A percentile compares a stretch with the other conserved stretches of the same genome.
Evolutionary conservation across 2,888 invertebrate species (phyloP).

Genomic region (Luffia ferchaultella): DNA sequence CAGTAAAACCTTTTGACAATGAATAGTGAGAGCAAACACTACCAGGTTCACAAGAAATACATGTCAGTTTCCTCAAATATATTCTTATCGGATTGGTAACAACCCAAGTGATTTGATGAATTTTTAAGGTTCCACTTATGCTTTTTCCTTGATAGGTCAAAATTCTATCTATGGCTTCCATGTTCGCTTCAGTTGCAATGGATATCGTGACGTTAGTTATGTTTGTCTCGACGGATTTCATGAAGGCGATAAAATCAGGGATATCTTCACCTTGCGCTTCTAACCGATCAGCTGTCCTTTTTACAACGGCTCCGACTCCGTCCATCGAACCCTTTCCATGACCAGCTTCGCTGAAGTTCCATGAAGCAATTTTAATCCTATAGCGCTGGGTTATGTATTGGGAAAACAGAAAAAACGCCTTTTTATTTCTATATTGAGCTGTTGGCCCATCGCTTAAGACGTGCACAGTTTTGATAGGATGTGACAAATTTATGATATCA

Average conservation of each 20-base stretch:
- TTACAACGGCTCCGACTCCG: constrained; percentile 28
- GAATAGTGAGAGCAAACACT: too few relatives aligned
- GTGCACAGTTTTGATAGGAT: constrained; percentile 8
- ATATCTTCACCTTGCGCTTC: constrained; percentile 17
- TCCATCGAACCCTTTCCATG: constrained; percentile 31
- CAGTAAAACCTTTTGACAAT: too few relatives aligned
- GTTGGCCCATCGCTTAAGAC: constrained; percentile 14
- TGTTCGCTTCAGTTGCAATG: neutral
- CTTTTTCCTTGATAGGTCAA: too few relatives aligned
- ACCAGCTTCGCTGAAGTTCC: constrained; percentile 23
- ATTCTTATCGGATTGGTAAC: too few relatives aligned
- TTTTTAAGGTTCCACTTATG: too few relatives aligned
- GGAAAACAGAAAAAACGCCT: constrained; percentile 11
- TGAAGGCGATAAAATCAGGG: neutral
- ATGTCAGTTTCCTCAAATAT: too few relatives aligned
- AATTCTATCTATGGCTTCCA: too few relatives aligned
- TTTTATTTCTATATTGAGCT: constrained; percentile 14
- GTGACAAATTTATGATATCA: neutral
- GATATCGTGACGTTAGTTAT: neutral
- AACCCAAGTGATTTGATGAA: too few relatives aligned
- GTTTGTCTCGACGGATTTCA: neutral
- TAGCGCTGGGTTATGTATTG: constrained; percentile 3
- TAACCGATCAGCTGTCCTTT: constrained; percentile 23
- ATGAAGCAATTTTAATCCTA: constrained; percentile 5
- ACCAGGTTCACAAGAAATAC: too few relatives aligned